Evolutionary conservation across 2,888 invertebrate species (phyloP), one percentile per base, ranked within the genome.

Genomic region (Tricholauxania praeusta): DNA sequence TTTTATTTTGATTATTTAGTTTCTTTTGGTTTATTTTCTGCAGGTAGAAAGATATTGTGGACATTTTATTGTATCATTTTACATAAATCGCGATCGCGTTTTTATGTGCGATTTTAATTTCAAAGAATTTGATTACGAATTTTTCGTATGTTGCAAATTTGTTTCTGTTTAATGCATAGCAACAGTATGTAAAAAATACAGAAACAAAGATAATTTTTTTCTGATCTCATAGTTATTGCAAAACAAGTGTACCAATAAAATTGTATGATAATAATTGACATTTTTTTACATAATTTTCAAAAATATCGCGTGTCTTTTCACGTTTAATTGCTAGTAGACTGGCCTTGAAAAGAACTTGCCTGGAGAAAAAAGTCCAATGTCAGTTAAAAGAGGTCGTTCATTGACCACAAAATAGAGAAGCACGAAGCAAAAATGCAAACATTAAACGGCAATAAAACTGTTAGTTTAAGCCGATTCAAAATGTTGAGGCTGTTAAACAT

Each of bases 321-420:
- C 53, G 53, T 53, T n/a, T 19, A 55, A 55, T 19, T 62, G 8
- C 28, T 28, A n/a, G 47, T 28, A n/a, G 47, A 6, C 10, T 28
- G 62, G 22, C 62, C 62, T 62, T 62, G 62, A 62, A 62, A 62
- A 22, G 28, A 39, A 12, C 62, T 15, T 19, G 47, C 17, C 8
- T 17, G 7, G 32, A 22, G 17, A 60, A 15, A 19, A 32, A 19
- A 32, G 3, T n/a, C 32, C 62, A 14, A 62, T 39, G 17, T n/a
- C n/a, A 19, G 22, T 12, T n/a, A 62, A 62, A 62, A 62, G 62
- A 62, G 62, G 62, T 62, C 62, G 62, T 62, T 62, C 62, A 62
- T 22, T 62, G 62, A 62, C 62, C 62, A 62, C 12, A 14, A 22
- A 32, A 32, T 17, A 39, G 53, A 12, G 19, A 67, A 19, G 15